Base-by-base conservation (phyloP, 2,797 vertebrate species). In the Chloroceryle amazona region DNA sequence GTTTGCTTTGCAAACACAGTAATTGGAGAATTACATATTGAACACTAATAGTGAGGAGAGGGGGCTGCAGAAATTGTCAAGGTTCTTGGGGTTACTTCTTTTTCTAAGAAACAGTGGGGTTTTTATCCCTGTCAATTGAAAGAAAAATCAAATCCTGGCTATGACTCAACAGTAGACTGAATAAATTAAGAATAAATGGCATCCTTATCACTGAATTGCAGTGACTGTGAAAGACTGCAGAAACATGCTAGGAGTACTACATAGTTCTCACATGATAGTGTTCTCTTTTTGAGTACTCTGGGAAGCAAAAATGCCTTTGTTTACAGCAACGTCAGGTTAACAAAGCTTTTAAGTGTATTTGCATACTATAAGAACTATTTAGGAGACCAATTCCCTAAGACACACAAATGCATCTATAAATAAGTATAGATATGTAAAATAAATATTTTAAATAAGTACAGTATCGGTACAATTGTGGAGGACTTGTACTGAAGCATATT, bases 171-270 rank as follows among this genome's bases (percentile, higher is more conserved):
- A 62, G 74, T 39, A 71, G 79, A 68, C 31, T 35, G 93, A 88
- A 86, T 84, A 87, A 86, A 96, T 91, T 89, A 81, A 89, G 85
- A 87, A 68, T 58, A 81, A 94, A 85, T 46, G 39, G n/a, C 60
- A 81, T 57, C 41, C 90, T 95, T 96, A 85, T 92, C 46, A 16
- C 35, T 25, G 58, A 78, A 49, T 73, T 84, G 75, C 92, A 92
- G 79, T 29, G 26, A 49, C 35, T 86, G 47, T 86, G 66, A 55
- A 82, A 88, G 78, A 37, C 23, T 73, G 73, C 42, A 81, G 60
- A 81, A 86, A 63, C 31, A 31, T 28, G 39, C 19, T 20, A 47
- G 35, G 35, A 82, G 72, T 29, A 75, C 52, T 44, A 85, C 37
- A 11, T 11, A 33, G 12, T 81, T 83, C 44, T 80, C 44, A 57